Conservation (phyloP, 2,113 vertebrate genomes). For the Carlito syrichta region DNA sequence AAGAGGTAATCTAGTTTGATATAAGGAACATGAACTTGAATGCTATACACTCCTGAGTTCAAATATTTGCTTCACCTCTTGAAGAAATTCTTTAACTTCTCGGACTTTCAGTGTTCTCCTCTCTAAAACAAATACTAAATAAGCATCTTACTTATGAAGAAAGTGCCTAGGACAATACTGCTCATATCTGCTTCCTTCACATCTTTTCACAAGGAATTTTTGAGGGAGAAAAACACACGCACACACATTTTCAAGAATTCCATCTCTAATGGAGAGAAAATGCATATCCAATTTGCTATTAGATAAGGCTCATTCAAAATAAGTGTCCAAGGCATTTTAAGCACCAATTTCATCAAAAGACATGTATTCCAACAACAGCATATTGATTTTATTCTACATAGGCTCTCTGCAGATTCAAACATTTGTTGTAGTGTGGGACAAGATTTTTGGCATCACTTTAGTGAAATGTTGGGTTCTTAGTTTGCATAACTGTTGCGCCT, state of each 20-base stretch:
- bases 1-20: not conserved
- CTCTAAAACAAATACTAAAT: not conserved
- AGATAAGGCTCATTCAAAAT: slow-evolving; percentile 67
- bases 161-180: not conserved
- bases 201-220: not conserved
- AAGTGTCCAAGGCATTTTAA: slow-evolving; percentile 64
- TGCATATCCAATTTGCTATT: slow-evolving; percentile 73
- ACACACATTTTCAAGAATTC: slow-evolving; percentile 37
- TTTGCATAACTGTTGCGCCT: slow-evolving; percentile 71
- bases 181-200: not conserved
- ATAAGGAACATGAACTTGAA: not conserved
- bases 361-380: slow-evolving; percentile 66
- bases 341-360: slow-evolving; percentile 61
- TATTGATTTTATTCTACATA: slow-evolving; percentile 72
- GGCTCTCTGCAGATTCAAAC: slow-evolving; percentile 66
- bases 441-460: slow-evolving; percentile 66
- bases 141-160: not conserved
- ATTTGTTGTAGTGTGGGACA: slow-evolving; percentile 73
- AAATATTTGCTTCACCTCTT: not conserved
- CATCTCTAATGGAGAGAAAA: slow-evolving; percentile 67
- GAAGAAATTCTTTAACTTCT: not conserved
- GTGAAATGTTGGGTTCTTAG: slow-evolving; percentile 61
- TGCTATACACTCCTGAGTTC: not conserved
- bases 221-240: not conserved
- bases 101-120: not conserved